A percentile compares a stretch with the other conserved stretches of the same genome.
Evolutionary conservation across 2,113 vertebrate genomes (phyloP).

Genomic region (Ovis aries): ARS-UI_Ramb_v3.0 NC_056068.1:38687501-38688000

Average conservation of each 20-base stretch:
- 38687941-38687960: neutral
- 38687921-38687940: neutral
- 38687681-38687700: neutral
- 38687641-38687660: neutral
- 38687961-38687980: neutral
- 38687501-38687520: neutral
- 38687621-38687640: neutral
- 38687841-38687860: neutral
- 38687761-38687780: neutral
- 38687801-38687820: neutral
- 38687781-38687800: neutral
- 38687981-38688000: neutral
- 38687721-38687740: neutral
- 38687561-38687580: neutral
- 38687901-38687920: neutral
- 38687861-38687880: constrained; percentile 20
- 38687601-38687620: neutral
- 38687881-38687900: neutral
- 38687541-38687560: neutral
- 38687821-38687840: neutral
- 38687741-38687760: neutral
- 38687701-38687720: neutral
- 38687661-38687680: neutral
- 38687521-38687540: neutral
- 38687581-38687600: neutral